These are phyloP conservation scores for Pagetopsis macropterus DNA, from an alignment of 2,797 vertebrate species.

Conservation along the genomic window DNA sequence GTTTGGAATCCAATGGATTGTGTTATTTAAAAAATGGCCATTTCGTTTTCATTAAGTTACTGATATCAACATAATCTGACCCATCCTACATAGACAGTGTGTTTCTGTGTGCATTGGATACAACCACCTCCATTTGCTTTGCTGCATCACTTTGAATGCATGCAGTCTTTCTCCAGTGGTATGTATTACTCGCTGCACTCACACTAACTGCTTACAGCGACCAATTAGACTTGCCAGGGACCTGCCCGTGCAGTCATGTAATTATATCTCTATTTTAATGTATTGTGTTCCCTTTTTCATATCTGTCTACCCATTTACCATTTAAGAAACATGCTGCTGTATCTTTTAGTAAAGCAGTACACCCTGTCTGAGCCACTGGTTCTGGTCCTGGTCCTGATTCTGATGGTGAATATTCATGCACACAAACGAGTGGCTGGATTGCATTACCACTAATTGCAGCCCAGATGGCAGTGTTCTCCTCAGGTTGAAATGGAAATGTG, in stretches of 20 bases:
- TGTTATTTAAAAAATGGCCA: no score
- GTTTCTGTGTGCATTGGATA: neutral
- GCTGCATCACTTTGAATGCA: neutral
- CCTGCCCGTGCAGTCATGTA: neutral
- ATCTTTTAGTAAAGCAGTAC: neutral
- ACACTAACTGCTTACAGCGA: neutral
- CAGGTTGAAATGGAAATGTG: constrained; percentile 61
- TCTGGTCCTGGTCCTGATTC: neutral
- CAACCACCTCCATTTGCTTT: neutral
- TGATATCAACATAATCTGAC: no score
- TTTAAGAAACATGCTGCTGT: neutral
- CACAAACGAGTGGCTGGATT: constrained; percentile 25
- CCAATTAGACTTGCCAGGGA: neutral
- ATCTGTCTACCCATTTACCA: neutral
- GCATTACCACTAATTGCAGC: constrained; percentile 65
- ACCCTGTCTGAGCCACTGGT: neutral
- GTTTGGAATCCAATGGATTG: no score
- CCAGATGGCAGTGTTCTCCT: constrained; percentile 84
- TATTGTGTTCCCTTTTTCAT: neutral
- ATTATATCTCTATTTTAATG: neutral
- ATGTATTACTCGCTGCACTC: neutral
- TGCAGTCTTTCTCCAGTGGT: neutral
- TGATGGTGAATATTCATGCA: constrained; percentile 43
- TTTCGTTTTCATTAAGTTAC: no score
- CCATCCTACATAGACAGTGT: neutral